Conservation (phyloP, 2,797 vertebrate genomes). For the Coccyzus lansbergi region DNA sequence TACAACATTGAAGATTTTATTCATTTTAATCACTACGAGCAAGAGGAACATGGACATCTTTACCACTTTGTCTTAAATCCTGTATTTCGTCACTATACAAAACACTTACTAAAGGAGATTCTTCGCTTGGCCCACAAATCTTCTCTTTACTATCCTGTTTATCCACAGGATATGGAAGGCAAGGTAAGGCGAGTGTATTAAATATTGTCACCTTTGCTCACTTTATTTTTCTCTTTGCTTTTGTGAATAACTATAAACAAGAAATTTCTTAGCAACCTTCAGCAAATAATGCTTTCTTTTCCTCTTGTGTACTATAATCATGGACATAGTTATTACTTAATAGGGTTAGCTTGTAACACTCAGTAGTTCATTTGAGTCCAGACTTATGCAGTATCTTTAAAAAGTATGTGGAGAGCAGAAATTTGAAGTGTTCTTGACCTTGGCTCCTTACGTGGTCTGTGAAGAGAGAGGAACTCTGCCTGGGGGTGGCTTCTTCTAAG, state of each 20-base stretch:
- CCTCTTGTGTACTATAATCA: neutral
- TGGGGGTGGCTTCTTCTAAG: neutral
- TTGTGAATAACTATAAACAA: neutral
- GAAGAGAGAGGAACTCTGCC: neutral
- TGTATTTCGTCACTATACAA: slow-evolving; percentile 81
- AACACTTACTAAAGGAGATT: slow-evolving; percentile 88
- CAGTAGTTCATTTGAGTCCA: neutral
- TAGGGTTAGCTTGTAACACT: accelerated
- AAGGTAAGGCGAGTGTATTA: slow-evolving; percentile 77
- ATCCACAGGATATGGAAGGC: slow-evolving; percentile 69
- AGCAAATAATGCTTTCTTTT: neutral
- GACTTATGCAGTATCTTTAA: neutral
- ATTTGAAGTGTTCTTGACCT: neutral
- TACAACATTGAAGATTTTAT: slow-evolving; percentile 94
- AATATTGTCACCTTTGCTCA: neutral
- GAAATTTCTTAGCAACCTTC: neutral
- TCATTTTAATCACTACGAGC: slow-evolving; percentile 83
- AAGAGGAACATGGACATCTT: slow-evolving; percentile 87
- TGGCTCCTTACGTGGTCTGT: neutral
- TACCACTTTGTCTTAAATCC: slow-evolving; percentile 85
- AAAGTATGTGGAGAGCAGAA: neutral
- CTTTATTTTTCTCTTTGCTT: neutral
- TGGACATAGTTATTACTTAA: neutral
- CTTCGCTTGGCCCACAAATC: slow-evolving; percentile 87
- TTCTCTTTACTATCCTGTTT: slow-evolving; percentile 86